These are phyloP conservation scores for Aplodontia rufa DNA, from an alignment of 2,113 vertebrate genomes.

Conservation along the genomic window DNA sequence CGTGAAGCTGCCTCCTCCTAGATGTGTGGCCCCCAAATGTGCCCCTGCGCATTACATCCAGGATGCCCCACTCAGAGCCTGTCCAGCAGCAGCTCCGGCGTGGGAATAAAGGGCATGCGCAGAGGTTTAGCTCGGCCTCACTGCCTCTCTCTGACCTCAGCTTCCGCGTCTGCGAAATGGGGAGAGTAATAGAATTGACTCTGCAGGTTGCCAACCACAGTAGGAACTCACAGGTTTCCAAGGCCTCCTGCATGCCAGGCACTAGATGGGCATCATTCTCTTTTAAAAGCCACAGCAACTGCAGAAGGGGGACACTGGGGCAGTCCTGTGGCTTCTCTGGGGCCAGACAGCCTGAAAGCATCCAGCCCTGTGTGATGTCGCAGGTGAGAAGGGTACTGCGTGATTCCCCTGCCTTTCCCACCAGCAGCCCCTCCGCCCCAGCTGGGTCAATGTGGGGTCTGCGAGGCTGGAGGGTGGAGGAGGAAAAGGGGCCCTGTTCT, in stretches of 20 bases:
- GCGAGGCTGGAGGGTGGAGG: neutral
- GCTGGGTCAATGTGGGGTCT: neutral
- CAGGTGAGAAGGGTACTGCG: neutral
- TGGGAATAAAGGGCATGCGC: neutral
- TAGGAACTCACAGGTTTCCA: neutral
- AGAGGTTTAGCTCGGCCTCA: too few species aligned
- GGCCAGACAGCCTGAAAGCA: fast-evolving
- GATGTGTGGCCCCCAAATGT: neutral
- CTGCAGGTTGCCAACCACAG: too few species aligned
- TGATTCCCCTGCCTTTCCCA: neutral
- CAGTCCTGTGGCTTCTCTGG: neutral
- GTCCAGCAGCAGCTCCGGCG: neutral
- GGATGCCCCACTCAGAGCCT: neutral
- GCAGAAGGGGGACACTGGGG: fast-evolving
- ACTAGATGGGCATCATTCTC: neutral
- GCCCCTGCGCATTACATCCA: too few species aligned
- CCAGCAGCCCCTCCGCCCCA: neutral
- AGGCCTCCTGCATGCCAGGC: neutral
- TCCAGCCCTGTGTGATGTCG: neutral
- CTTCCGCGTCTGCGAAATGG: neutral
- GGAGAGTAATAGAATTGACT: too few species aligned
- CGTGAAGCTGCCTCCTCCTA: neutral
- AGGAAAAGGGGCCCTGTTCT: neutral
- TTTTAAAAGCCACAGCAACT: neutral
- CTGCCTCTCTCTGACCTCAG: neutral